These are phyloP conservation scores for Drosophila paulistorum DNA, from an alignment of 1,140 invertebrate species.

Conservation along the genomic window DNA sequence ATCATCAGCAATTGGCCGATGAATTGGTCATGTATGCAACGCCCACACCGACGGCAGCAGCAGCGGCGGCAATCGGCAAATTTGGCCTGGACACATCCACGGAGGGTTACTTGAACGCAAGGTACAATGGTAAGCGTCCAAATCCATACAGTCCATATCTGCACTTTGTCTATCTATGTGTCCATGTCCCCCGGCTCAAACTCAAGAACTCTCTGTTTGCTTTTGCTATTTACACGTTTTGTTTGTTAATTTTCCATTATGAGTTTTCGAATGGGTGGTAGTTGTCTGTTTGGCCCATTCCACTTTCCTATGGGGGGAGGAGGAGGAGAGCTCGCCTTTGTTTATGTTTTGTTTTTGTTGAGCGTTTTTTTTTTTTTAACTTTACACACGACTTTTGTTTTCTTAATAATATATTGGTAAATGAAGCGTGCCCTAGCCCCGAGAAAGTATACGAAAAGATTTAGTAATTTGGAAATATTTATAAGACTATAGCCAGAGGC, in stretches of 20 bases:
- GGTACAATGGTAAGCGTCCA: slow-evolving; percentile 82
- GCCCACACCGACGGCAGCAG: slow-evolving; percentile 51
- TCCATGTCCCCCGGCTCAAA: slow-evolving; percentile 26
- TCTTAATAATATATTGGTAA: slow-evolving; percentile 49
- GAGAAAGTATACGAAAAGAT: background rate
- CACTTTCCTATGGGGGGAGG: slow-evolving; percentile 33
- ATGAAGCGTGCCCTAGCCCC: background rate
- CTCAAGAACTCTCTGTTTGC: slow-evolving; percentile 58
- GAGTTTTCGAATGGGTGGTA: slow-evolving; percentile 39
- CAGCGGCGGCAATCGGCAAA: slow-evolving; percentile 66
- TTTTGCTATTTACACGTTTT: slow-evolving; percentile 69
- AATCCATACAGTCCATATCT: slow-evolving; percentile 52
- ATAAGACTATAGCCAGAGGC: too few relatives aligned
- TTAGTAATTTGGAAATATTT: background rate
- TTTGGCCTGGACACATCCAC: slow-evolving; percentile 79
- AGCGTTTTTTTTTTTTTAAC: slow-evolving; percentile 41
- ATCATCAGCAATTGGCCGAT: slow-evolving; percentile 67
- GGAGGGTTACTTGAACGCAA: slow-evolving; percentile 82
- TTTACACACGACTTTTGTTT: slow-evolving; percentile 39
- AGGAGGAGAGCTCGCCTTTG: slow-evolving; percentile 21
- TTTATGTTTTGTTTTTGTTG: slow-evolving; percentile 61
- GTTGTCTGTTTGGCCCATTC: background rate
- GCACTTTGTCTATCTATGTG: slow-evolving; percentile 3
- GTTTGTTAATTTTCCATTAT: slow-evolving; percentile 76
- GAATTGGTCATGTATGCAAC: slow-evolving; percentile 77